These are phyloP conservation scores for Drosophila nigritarsus DNA, from an alignment of 2,888 invertebrate genomes.

Conservation along the genomic window DNA sequence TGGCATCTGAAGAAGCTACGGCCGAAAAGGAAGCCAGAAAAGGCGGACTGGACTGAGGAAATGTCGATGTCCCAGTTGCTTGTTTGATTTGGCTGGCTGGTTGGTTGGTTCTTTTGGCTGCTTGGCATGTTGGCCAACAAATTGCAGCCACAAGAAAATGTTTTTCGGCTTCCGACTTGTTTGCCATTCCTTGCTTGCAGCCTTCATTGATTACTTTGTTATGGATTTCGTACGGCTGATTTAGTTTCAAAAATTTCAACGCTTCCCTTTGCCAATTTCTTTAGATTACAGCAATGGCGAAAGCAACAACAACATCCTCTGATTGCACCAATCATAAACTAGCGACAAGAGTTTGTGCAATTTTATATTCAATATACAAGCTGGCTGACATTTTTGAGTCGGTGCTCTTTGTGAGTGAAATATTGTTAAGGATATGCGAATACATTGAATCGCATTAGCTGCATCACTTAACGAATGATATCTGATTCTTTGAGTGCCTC, in stretches of 20 bases:
- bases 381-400: conserved; percentile 2
- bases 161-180: conserved; percentile 58
- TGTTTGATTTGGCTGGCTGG: conserved; percentile 63
- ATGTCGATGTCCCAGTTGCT: conserved; percentile 55
- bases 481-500: not conserved
- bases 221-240: conserved; percentile 72
- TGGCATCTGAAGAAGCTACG: conserved; percentile 17
- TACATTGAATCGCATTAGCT: conserved; percentile 10
- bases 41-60: conserved; percentile 40
- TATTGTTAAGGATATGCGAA: conserved; percentile 13
- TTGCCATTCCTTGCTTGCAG: conserved; percentile 52
- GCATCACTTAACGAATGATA: conserved; percentile 16
- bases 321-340: conserved; percentile 69
- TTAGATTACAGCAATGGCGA: conserved; percentile 31
- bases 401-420: conserved; percentile 5
- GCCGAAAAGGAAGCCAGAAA: conserved; percentile 49
- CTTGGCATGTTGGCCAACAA: conserved; percentile 75
- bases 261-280: conserved; percentile 30
- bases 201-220: conserved; percentile 79
- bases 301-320: conserved; percentile 35
- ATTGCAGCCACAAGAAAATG: conserved; percentile 75
- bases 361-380: conserved; percentile 55
- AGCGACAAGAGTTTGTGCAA: conserved; percentile 48
- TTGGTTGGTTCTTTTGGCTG: conserved; percentile 34
- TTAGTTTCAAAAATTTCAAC: conserved; percentile 55